Conservation (phyloP, 2,797 vertebrate species). For the Chaetophractus vellerosus region DNA sequence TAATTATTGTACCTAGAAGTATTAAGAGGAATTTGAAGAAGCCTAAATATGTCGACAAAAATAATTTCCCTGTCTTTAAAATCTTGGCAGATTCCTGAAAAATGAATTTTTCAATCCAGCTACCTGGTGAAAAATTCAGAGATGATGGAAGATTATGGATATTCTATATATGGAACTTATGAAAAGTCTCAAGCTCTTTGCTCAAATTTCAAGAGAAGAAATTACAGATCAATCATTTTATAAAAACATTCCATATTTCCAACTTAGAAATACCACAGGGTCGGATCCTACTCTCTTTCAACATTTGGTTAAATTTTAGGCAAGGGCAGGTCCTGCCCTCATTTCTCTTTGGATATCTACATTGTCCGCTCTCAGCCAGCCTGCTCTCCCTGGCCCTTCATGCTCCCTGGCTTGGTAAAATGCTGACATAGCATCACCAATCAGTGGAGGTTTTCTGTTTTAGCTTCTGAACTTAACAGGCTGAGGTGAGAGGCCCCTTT, state of each 20-base stretch:
- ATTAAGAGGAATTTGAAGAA: slow-evolving; percentile 60
- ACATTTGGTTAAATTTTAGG: neutral
- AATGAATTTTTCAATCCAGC: slow-evolving; percentile 48
- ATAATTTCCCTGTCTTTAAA: slow-evolving; percentile 16
- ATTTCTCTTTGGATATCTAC: neutral
- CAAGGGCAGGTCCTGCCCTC: neutral
- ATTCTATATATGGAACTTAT: slow-evolving; percentile 26
- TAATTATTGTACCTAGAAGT: slow-evolving; percentile 54
- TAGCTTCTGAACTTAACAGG: neutral
- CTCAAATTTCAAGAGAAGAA: slow-evolving; percentile 39
- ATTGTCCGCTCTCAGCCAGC: neutral
- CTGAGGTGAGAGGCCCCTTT: neutral
- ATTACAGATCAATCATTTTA: slow-evolving; percentile 67
- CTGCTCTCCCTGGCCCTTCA: accelerated
- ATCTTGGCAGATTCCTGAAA: neutral
- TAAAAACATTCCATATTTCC: slow-evolving; percentile 53
- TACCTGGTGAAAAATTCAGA: neutral
- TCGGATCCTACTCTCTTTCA: neutral
- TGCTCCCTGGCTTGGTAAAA: neutral
- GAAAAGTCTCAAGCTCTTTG: slow-evolving; percentile 66
- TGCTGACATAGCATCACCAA: neutral
- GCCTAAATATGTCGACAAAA: neutral
- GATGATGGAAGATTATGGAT: neutral
- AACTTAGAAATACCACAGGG: slow-evolving; percentile 26
- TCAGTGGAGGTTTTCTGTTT: neutral